Percentiles rank a stretch among this genome's conserved stretches.
These are phyloP conservation scores for Homarus americanus DNA, from an alignment of 1,140 invertebrate species.

Conservation along the genomic window DNA sequence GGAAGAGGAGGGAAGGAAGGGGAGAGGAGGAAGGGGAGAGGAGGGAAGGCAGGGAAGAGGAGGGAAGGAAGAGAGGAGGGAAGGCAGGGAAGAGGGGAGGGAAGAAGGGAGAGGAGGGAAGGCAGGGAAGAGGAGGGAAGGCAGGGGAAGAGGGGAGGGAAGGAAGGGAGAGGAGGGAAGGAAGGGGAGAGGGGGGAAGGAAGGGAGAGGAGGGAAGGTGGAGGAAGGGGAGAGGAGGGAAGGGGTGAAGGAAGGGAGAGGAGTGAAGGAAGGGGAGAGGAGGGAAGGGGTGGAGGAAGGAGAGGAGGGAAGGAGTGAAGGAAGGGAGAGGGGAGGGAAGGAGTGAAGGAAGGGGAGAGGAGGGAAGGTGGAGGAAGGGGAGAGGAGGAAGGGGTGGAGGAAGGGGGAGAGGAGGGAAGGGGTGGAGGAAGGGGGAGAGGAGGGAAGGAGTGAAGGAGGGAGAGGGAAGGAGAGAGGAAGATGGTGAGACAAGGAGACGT, in stretches of 20 bases:
- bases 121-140: neutral
- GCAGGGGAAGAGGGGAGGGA: neutral
- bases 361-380: too few relatives aligned
- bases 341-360: neutral
- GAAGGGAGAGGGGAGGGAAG: neutral
- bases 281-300: too few relatives aligned
- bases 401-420: too few relatives aligned
- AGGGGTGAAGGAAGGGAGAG: neutral
- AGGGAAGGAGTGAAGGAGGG: neutral
- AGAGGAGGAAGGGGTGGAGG: too few relatives aligned
- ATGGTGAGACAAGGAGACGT: too few relatives aligned
- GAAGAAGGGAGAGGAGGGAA: neutral
- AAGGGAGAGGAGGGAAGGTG: neutral
- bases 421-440: too few relatives aligned
- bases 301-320: neutral
- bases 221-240: neutral
- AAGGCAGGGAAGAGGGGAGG: neutral
- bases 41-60: neutral
- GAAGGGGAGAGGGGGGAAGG: neutral
- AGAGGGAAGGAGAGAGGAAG: neutral
- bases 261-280: neutral
- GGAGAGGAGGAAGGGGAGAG: neutral
- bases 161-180: neutral
- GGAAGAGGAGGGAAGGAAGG: neutral
- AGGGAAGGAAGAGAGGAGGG: neutral